These are phyloP conservation scores for Lacerta agilis DNA, from an alignment of 2,797 vertebrate genomes.

Conservation along the genomic window DNA sequence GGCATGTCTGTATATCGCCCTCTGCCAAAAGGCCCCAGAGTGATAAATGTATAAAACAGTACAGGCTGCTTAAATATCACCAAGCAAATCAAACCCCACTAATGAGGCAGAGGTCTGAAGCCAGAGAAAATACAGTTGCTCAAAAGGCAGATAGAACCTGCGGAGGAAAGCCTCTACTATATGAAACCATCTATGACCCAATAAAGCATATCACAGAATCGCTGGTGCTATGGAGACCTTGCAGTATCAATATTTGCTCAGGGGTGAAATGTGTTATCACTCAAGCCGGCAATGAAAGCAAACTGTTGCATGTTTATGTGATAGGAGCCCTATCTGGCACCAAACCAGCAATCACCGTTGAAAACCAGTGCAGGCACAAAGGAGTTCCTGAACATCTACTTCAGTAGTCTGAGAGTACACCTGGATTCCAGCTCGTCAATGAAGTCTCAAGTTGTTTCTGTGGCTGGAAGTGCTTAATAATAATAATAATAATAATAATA, in stretches of 20 bases:
- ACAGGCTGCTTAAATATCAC: neutral
- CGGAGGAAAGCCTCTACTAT: neutral
- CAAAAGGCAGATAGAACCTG: neutral
- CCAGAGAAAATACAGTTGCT: neutral
- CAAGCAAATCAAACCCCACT: neutral
- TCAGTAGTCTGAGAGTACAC: too few species aligned
- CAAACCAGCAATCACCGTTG: neutral
- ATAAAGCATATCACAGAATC: neutral
- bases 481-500: too few species aligned
- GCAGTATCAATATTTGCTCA: constrained; percentile 10
- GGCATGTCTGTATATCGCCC: too few species aligned
- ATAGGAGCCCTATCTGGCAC: neutral
- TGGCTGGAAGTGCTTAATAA: too few species aligned
- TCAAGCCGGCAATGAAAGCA: neutral
- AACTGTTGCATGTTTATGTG: neutral
- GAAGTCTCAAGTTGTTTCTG: too few species aligned
- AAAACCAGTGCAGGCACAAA: neutral
- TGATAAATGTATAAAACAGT: too few species aligned
- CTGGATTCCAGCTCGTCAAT: too few species aligned
- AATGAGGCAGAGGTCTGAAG: neutral
- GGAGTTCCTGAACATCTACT: neutral
- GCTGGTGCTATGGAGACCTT: neutral
- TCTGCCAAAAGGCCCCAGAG: too few species aligned
- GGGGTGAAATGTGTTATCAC: neutral
- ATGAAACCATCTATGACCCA: neutral